Percentiles rank a stretch among this genome's conserved stretches.
Conservation (phyloP, 2,888 invertebrate genomes). For the Pyralis farinalis region DNA sequence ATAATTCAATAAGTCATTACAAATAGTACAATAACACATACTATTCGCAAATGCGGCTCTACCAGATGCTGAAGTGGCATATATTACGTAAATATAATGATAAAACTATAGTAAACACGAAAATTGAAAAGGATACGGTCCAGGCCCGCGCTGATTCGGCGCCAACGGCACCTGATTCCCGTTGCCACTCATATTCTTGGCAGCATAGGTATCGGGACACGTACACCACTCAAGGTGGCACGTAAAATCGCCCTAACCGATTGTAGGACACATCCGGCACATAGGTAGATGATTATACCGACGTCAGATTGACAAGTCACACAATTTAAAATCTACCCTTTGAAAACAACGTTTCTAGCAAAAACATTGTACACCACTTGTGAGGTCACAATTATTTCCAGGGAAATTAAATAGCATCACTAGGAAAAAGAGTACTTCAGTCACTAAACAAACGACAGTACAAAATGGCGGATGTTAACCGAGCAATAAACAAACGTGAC, state of each 20-base stretch:
- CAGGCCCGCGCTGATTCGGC: conserved; percentile 80
- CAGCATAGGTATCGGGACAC: conserved; percentile 81
- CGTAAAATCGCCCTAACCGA: conserved; percentile 77
- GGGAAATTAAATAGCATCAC: conserved; percentile 66
- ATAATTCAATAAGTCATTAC: conserved; percentile 8
- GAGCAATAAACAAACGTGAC: conserved; percentile 74
- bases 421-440: conserved; percentile 56
- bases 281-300: conserved; percentile 62
- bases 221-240: conserved; percentile 84
- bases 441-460: conserved; percentile 81
- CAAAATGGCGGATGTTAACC: conserved; percentile 81
- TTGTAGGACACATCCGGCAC: conserved; percentile 81
- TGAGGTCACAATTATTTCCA: conserved; percentile 61
- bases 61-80: conserved; percentile 63
- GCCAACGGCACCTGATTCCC: conserved; percentile 84
- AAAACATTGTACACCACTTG: conserved; percentile 73
- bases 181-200: conserved; percentile 83
- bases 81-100: conserved; percentile 74
- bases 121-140: conserved; percentile 80
- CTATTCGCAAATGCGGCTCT: conserved; percentile 61
- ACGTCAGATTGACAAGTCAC: conserved; percentile 72
- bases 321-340: conserved; percentile 62
- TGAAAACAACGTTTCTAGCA: conserved; percentile 66
- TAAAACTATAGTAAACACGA: conserved; percentile 40
- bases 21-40: conserved; percentile 14